These are phyloP conservation scores for Hormaphis cornu DNA, from an alignment of 1,140 invertebrate species.

Conservation along the genomic window DNA sequence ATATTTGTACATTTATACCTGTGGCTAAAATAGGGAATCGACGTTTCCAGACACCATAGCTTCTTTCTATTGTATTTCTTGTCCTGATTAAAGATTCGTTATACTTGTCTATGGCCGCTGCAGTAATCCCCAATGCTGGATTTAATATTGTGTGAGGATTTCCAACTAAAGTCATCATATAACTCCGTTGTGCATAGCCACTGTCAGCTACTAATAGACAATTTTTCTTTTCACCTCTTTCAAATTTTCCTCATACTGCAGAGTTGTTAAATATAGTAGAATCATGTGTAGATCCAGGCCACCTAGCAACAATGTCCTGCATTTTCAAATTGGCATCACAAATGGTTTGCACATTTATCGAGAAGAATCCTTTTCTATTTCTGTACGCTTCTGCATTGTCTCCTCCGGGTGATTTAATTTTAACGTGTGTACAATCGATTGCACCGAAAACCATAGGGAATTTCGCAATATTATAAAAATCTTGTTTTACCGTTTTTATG, in stretches of 20 bases:
- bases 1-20: neutral
- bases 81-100: slow-evolving; percentile 39
- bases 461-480: slow-evolving; percentile 40
- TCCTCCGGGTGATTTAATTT: slow-evolving; percentile 37
- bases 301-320: slow-evolving; percentile 41
- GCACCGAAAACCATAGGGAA: slow-evolving; percentile 43
- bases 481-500: slow-evolving; percentile 29
- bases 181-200: slow-evolving; percentile 34
- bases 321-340: slow-evolving; percentile 41
- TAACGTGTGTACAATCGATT: slow-evolving; percentile 43
- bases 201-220: slow-evolving; percentile 35
- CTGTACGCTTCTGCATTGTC: slow-evolving; percentile 41
- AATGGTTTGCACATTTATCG: slow-evolving; percentile 44
- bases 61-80: slow-evolving; percentile 41
- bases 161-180: neutral
- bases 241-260: slow-evolving; percentile 30
- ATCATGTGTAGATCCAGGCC: slow-evolving; percentile 42
- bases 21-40: neutral
- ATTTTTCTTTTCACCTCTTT: too few species aligned
- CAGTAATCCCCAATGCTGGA: neutral
- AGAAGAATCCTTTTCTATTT: slow-evolving; percentile 43
- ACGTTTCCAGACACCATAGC: slow-evolving; percentile 42
- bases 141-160: too few species aligned
- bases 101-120: slow-evolving; percentile 27
- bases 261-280: slow-evolving; percentile 40